A percentile compares a stretch with the other conserved stretches of the same genome.
These are phyloP conservation scores for Coelogynopora nodosa DNA, from an alignment of 2,888 invertebrate species.

Conservation along the genomic window DNA sequence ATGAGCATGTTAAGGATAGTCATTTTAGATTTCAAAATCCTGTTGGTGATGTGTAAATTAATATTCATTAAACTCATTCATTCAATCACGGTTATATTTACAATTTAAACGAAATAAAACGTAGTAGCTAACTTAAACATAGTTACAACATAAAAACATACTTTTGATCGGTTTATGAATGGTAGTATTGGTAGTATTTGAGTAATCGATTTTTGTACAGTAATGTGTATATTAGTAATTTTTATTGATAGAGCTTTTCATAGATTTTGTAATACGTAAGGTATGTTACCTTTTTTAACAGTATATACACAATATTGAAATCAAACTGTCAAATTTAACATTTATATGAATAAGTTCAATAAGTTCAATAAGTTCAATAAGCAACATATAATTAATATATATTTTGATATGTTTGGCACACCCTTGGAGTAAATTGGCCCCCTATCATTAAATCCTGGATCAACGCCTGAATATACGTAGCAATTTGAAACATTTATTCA, in stretches of 20 bases:
- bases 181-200: conserved; percentile 5
- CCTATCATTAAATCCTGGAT: not conserved
- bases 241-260: not conserved
- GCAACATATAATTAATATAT: not conserved
- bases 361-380: not conserved
- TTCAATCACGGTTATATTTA: not conserved
- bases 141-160: not conserved
- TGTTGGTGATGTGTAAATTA: too few species aligned
- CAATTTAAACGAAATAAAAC: not conserved
- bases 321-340: conserved; percentile 21
- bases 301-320: conserved; percentile 3
- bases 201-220: conserved; percentile 16
- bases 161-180: conserved; percentile 2
- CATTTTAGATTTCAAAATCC: too few species aligned
- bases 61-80: conserved; percentile 2
- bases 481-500: too few species aligned
- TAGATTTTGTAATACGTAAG: not conserved
- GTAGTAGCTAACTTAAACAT: not conserved
- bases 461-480: too few species aligned
- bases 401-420: not conserved
- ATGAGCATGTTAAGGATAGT: too few species aligned
- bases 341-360: conserved; percentile 9
- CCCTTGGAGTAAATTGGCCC: not conserved
- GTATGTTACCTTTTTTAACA: not conserved
- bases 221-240: conserved; percentile 19